Conservation (phyloP, 2,888 invertebrate genomes). For the Morinoia aosen region DNA sequence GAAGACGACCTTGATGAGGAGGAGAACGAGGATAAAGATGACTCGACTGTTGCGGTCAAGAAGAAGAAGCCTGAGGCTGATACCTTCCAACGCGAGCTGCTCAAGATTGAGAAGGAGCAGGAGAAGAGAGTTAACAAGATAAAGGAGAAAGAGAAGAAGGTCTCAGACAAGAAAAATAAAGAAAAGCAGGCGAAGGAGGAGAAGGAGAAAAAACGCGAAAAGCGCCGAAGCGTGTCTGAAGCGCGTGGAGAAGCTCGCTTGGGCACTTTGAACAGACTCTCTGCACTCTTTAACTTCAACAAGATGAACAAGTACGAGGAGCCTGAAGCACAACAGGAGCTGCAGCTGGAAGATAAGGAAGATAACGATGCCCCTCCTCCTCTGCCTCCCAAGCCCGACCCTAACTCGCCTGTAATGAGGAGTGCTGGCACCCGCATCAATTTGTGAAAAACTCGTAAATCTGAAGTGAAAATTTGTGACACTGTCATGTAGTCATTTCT, state of each 20-base stretch:
- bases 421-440: constrained; percentile 63
- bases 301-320: constrained; percentile 60
- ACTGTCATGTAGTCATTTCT: neutral
- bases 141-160: constrained; percentile 56
- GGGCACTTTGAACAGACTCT: constrained; percentile 61
- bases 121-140: constrained; percentile 56
- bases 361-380: constrained; percentile 60
- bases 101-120: constrained; percentile 54
- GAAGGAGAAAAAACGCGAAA: constrained; percentile 47
- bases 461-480: neutral
- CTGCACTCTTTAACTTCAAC: constrained; percentile 65
- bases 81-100: constrained; percentile 51
- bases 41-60: constrained; percentile 41
- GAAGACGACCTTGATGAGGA: constrained; percentile 59
- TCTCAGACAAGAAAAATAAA: constrained; percentile 38
- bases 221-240: neutral
- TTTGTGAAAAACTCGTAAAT: too few relatives aligned
- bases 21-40: constrained; percentile 54
- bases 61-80: constrained; percentile 53
- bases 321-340: constrained; percentile 22
- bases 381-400: constrained; percentile 65
- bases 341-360: constrained; percentile 30
- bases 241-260: constrained; percentile 59
- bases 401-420: constrained; percentile 64
- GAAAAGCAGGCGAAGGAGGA: constrained; percentile 29